Conservation (phyloP, 2,888 invertebrate genomes). For the Acleris literana region DNA sequence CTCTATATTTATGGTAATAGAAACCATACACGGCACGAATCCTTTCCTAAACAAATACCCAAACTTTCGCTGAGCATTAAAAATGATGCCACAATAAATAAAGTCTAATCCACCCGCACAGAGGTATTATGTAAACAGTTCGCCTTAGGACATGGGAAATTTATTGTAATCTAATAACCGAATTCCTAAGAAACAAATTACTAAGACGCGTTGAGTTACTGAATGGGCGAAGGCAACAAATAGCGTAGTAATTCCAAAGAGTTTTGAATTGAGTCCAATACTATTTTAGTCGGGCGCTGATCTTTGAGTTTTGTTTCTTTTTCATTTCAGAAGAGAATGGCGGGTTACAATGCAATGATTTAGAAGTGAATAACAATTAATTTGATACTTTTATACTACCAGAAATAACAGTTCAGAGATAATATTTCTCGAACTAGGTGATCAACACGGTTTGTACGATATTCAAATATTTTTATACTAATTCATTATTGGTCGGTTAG, state of each 20-base stretch:
- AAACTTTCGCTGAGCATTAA: conserved; percentile 44
- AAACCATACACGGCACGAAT: conserved; percentile 20
- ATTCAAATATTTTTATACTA: no score
- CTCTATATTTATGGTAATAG: not conserved
- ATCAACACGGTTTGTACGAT: no score
- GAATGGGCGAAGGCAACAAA: conserved; percentile 78
- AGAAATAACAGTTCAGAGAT: no score
- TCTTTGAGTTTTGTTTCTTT: conserved; percentile 72
- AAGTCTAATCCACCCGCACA: conserved; percentile 47
- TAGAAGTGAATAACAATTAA: not conserved
- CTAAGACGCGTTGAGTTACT: conserved; percentile 74
- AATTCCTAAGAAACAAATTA: conserved; percentile 73
- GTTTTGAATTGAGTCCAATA: conserved; percentile 82
- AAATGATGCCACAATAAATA: conserved; percentile 50
- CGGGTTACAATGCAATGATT: conserved; percentile 18
- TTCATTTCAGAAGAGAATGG: conserved; percentile 49
- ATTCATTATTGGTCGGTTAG: no score
- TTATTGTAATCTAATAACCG: conserved; percentile 70
- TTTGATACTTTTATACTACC: no score
- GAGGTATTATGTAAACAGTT: conserved; percentile 53
- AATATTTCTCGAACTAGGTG: no score
- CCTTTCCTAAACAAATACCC: conserved; percentile 22
- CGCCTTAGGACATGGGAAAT: conserved; percentile 57
- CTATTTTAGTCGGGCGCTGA: conserved; percentile 79
- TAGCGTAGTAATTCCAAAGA: conserved; percentile 80